These are phyloP conservation scores for Peucedramus taeniatus DNA, from an alignment of 2,113 vertebrate species.

Conservation along the genomic window DNA sequence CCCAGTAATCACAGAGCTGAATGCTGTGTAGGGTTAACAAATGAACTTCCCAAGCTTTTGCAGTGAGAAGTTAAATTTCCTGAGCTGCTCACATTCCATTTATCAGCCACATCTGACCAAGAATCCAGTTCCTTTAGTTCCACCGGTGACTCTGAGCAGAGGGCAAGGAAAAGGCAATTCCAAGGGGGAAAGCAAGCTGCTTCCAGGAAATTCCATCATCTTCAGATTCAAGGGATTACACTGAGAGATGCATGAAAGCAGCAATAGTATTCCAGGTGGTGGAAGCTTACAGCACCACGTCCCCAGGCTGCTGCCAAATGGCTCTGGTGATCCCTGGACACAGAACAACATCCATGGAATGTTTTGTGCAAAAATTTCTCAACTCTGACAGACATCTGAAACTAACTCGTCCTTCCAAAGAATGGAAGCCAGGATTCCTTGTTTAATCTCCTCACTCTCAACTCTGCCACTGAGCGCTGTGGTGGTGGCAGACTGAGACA, in stretches of 20 bases:
- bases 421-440: rapidly evolving
- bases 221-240: neutral
- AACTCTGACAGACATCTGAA: neutral
- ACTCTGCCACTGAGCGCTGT: neutral
- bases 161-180: neutral
- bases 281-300: neutral
- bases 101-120: neutral
- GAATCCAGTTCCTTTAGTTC: neutral
- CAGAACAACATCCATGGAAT: neutral
- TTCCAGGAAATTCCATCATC: neutral
- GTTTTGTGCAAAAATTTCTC: neutral
- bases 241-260: neutral
- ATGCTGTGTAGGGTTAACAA: neutral
- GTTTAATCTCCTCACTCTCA: neutral
- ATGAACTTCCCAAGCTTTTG: neutral
- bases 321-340: neutral
- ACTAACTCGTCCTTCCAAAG: neutral
- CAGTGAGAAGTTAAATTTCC: neutral
- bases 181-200: neutral
- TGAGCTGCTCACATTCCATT: neutral
- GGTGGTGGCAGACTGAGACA: neutral
- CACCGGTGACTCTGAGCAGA: rapidly evolving
- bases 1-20: neutral
- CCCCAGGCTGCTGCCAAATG: neutral
- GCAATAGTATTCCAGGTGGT: neutral